Evolutionary conservation across 2,113 vertebrate species (phyloP), one percentile per base, ranked within the genome.

Genomic region (Kryptolebias marmoratus): DNA sequence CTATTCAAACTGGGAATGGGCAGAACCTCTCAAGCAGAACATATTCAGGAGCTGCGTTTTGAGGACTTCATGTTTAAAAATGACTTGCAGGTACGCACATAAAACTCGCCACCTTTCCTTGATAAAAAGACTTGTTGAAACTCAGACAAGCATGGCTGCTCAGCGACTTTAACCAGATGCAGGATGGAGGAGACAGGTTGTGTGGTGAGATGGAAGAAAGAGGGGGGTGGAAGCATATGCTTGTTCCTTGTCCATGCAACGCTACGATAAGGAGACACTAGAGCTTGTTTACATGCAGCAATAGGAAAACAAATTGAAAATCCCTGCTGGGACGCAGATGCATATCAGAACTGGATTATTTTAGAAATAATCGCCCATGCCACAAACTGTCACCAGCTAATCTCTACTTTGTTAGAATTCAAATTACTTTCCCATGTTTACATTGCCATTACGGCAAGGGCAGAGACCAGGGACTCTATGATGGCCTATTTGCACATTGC

Each of bases 311-410:
- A 94, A 95, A 93, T 94, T 93, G 92, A 93, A 94, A 94, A 94
- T 94, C 93, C 93, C 91, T 93, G 91, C 90, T 84, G 75, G 92
- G 92, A 93, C 87, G 88, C 90, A 91, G 94, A 95, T 94, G 94
- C 93, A 94, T 95, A 95, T 95, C 93, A 94, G 94, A 95, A 93
- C 90, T 93, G 93, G 93, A 94, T 94, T 94, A 95, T 94, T 94
- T 93, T 93, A 87, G 90, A 93, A 94, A 94, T 94, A 94, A 95
- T 94, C 94, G 82, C 69, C 88, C 84, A 88, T 88, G 87, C 92
- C 92, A 92, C 91, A 93, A 92, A 92, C 90, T 92, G 89, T 93
- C 90, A 90, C 88, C 83, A 87, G 90, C 93, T 94, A 94, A 95
- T 95, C 93, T 94, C 90, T 89, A 94, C 90, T 93, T 94, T 94